Evolutionary conservation across 30 jellyfish, hydroid and myxozoan species (phyloP), one percentile per base, ranked within the genome.

Genomic region (Aurelia aurita): DNA sequence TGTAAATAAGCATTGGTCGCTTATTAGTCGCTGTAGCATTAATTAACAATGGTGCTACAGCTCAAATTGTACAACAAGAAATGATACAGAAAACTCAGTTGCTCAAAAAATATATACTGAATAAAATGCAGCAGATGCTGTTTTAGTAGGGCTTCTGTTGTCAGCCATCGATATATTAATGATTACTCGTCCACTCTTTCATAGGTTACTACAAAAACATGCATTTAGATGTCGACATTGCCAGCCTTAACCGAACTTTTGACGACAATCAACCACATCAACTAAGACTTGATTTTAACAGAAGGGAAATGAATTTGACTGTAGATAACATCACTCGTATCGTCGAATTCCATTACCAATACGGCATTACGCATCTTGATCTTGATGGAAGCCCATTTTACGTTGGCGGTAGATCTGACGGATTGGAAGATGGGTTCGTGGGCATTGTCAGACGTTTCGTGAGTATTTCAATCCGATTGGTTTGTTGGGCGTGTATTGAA

Each of bases 341-440:
- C 12, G 97, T 90, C 43, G 97, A 94, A 22, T 83, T 94, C 47
- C 97, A 91, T 25, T 80, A 73, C 25, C 99, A 88, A 58, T 96
- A 94, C 29, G 97, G 96, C 65, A 91, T 96, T 13, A 96, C 90
- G 39, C 99, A 94, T 72, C 90, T 94, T 46, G 91, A 94, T 74
- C 87, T 94, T 32, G 99, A 94, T 73, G 99, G 96, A 45, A 89
- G 90, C 26, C 91, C 99, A 31, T 92, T 94, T 65, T 94, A 88
- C 69, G 80, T 94, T 72, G 99, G 99, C 27, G 99, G 97, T 34
- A 69, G 97, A 51, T 61, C 77, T 55, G 96, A 88, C 43, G 97
- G 94, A 32, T 73, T 87, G 26, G 89, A 71, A 20, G 84, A 74
- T 16, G 99, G 99, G 6, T 94, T 94, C 72, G 75, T 94, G 64